Conservation (phyloP, 2,797 vertebrate genomes). For the Sitta carolinensis region DNA sequence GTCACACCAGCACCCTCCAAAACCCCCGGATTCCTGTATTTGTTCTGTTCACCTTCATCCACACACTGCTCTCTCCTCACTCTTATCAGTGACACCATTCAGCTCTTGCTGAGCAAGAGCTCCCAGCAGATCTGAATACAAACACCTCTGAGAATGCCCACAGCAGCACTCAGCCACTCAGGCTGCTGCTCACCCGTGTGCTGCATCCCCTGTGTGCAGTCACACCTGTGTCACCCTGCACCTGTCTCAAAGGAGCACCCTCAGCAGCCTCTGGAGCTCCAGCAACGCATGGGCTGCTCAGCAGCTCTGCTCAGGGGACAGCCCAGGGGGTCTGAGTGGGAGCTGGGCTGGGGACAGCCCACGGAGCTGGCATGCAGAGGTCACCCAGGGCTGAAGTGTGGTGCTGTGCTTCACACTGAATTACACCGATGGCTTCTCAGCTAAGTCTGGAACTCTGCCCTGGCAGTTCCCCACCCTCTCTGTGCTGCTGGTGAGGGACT, state of each 20-base stretch:
- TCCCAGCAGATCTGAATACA: background rate
- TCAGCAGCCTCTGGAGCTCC: background rate
- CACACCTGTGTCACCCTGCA: accelerated
- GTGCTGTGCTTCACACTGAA: background rate
- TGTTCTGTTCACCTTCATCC: background rate
- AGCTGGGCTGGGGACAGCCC: background rate
- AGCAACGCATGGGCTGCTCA: accelerated
- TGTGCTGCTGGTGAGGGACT: background rate
- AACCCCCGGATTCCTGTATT: background rate
- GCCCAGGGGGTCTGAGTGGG: accelerated
- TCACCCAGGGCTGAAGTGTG: background rate
- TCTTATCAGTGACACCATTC: background rate
- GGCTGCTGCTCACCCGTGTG: background rate
- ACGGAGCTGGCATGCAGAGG: accelerated
- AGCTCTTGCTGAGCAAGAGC: background rate
- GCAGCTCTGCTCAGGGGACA: background rate
- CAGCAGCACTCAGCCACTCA: background rate
- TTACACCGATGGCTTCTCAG: accelerated
- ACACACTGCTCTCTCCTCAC: background rate
- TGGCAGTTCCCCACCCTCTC: background rate
- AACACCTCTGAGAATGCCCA: background rate
- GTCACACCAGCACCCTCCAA: background rate
- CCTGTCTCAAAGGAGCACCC: accelerated
- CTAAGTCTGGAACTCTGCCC: background rate
- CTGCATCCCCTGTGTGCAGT: background rate